phyloP scores from a whole-genome alignment of 2,888 invertebrate species.

The Nephrotoma guestfalica region DNA sequence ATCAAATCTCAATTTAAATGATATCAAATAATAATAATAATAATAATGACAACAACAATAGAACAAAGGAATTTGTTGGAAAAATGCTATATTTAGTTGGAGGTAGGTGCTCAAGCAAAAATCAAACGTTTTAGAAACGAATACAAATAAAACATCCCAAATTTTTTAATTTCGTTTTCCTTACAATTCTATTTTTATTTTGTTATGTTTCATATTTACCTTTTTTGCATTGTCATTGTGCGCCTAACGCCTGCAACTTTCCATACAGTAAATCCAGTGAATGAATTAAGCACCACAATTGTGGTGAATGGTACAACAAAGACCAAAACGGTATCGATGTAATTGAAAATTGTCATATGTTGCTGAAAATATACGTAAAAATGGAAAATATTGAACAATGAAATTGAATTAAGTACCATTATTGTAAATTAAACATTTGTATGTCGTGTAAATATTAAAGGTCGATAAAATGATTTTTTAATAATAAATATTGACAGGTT shows the following conservation, averaged over 20 bases:
- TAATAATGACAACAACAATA: not conserved
- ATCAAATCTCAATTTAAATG: not conserved
- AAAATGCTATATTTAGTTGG: not conserved
- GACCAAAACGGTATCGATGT: slow-evolving; percentile 55
- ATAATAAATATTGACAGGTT: too few relatives aligned
- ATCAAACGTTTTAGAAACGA: not conserved
- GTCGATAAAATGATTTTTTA: too few relatives aligned
- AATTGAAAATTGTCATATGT: slow-evolving; percentile 47
- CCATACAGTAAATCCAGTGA: slow-evolving; percentile 54
- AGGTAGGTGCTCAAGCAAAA: not conserved
- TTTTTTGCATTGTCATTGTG: slow-evolving; percentile 28
- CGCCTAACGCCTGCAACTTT: slow-evolving; percentile 37
- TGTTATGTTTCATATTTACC: slow-evolving; percentile 16
- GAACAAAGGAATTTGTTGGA: not conserved
- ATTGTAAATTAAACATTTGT: too few relatives aligned
- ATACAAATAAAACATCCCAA: not conserved
- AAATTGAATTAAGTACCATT: too few relatives aligned
- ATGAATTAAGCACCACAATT: slow-evolving; percentile 54
- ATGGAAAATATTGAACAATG: too few relatives aligned
- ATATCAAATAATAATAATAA: not conserved
- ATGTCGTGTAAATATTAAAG: too few relatives aligned
- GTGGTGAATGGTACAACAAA: slow-evolving; percentile 56
- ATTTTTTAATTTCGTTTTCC: not conserved
- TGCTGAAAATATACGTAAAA: slow-evolving; percentile 20
- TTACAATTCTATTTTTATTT: not conserved